phyloP scores from a whole-genome alignment of 2,888 invertebrate genomes.

The Sialis lutaria region DNA sequence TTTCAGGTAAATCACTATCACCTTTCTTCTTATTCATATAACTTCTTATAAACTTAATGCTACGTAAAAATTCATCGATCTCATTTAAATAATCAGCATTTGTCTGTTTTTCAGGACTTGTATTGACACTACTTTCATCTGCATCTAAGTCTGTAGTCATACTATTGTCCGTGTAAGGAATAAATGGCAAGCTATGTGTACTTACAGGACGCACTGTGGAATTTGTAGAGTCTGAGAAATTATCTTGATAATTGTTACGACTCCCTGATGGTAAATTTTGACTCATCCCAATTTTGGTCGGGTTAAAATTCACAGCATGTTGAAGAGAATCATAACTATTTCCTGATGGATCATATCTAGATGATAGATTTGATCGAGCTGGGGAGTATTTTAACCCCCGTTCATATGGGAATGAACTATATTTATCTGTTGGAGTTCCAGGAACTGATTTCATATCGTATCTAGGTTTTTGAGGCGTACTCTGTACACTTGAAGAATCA shows the following conservation, averaged over 20 bases:
- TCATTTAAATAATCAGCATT: slow-evolving; percentile 13
- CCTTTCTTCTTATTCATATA: background rate
- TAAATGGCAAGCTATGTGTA: background rate
- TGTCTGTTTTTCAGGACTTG: slow-evolving; percentile 4
- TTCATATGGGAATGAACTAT: background rate
- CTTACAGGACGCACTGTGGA: background rate
- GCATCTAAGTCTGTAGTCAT: slow-evolving; percentile 9
- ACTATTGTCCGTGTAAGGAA: background rate
- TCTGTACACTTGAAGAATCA: slow-evolving; percentile 17
- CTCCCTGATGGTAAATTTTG: background rate
- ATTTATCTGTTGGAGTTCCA: slow-evolving; percentile 15
- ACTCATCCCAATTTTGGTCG: too few relatives aligned
- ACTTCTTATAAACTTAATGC: slow-evolving; percentile 19
- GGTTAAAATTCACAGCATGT: background rate
- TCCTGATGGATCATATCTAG: slow-evolving; percentile 4
- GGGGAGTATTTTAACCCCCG: background rate
- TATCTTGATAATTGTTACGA: background rate
- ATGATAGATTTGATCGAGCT: slow-evolving; percentile 1
- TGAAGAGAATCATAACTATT: slow-evolving; percentile 2
- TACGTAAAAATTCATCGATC: slow-evolving; percentile 22
- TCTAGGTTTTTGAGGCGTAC: slow-evolving; percentile 23
- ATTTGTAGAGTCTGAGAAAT: background rate
- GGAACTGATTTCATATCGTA: slow-evolving; percentile 19
- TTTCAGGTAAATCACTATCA: too few relatives aligned
- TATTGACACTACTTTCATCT: slow-evolving; percentile 10